Conservation (phyloP, 2,113 vertebrate species). For the Thymallus thymallus region DNA sequence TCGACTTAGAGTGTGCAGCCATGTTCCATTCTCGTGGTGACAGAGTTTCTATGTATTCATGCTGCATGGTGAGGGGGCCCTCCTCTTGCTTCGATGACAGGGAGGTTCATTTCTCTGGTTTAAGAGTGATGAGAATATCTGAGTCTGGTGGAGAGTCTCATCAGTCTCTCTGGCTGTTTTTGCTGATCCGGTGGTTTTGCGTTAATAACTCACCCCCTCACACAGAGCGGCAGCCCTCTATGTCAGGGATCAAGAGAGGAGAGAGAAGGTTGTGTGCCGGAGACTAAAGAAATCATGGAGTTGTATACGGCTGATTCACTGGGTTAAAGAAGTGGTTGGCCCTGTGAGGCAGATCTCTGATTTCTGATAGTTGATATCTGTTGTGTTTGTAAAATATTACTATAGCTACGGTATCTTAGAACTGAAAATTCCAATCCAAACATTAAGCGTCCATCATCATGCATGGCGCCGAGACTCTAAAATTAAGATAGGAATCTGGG, state of each 20-base stretch:
- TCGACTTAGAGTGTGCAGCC: neutral
- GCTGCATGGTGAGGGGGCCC: constrained; percentile 4
- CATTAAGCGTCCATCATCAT: no score
- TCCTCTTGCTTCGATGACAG: constrained; percentile 30
- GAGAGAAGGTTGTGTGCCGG: neutral
- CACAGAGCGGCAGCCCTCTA: constrained; percentile 30
- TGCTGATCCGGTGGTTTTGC: constrained; percentile 60
- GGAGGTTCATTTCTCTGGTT: constrained; percentile 49
- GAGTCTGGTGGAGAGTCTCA: constrained; percentile 47
- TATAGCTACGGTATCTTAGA: no score
- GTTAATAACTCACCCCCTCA: constrained; percentile 51
- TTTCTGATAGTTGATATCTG: neutral
- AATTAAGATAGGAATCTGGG: neutral
- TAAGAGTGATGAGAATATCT: constrained; percentile 54
- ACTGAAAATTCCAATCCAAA: no score
- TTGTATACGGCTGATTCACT: constrained; percentile 21
- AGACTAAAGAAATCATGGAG: constrained; percentile 30
- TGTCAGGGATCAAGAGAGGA: constrained; percentile 48
- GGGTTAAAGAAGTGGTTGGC: constrained; percentile 28
- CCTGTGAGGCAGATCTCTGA: constrained; percentile 5
- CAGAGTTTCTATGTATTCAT: constrained; percentile 1
- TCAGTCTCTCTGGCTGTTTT: constrained; percentile 56
- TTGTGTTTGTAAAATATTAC: neutral
- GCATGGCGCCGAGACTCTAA: no score
- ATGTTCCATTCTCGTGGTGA: constrained; percentile 2